Conservation (phyloP, 2,113 vertebrate genomes). For the Oryzias javanicus region DNA sequence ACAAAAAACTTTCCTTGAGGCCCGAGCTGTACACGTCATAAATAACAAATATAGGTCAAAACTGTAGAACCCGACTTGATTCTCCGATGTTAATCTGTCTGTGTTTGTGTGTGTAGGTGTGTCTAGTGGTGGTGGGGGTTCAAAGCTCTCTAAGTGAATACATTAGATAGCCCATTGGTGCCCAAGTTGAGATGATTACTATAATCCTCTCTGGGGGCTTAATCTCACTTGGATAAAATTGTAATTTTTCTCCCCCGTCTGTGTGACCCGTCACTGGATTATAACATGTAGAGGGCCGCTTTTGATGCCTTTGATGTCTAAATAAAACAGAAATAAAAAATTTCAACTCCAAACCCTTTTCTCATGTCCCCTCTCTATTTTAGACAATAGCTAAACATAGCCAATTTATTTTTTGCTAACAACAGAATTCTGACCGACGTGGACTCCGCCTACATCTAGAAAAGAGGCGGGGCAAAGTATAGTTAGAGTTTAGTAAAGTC, state of each 20-base stretch:
- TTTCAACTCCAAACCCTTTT: no score
- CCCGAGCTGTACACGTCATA: conserved; percentile 28
- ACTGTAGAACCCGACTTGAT: conserved; percentile 50
- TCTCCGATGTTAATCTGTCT: conserved; percentile 45
- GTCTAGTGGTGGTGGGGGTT: conserved; percentile 17
- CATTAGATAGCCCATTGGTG: conserved; percentile 36
- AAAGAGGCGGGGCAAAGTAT: no score
- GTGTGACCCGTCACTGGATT: conserved; percentile 1
- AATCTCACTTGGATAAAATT: conserved; percentile 45
- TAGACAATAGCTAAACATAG: no score
- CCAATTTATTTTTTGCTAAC: no score
- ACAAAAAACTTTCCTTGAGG: conserved; percentile 1
- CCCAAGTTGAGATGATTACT: conserved; percentile 42
- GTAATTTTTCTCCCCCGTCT: conserved; percentile 1
- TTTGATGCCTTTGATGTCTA: neutral
- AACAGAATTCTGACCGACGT: no score
- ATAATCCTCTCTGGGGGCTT: conserved; percentile 48
- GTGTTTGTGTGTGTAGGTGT: conserved; percentile 12
- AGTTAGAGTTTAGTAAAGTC: no score
- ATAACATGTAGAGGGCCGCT: neutral
- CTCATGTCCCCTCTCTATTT: no score
- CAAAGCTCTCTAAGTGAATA: conserved; percentile 25
- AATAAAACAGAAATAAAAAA: no score
- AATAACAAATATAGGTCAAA: conserved; percentile 65
- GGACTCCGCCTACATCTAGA: no score